Evolutionary conservation across 2,888 invertebrate species (phyloP), one percentile per base, ranked within the genome.

Genomic region (Dermolepida albohirtum): DNA sequence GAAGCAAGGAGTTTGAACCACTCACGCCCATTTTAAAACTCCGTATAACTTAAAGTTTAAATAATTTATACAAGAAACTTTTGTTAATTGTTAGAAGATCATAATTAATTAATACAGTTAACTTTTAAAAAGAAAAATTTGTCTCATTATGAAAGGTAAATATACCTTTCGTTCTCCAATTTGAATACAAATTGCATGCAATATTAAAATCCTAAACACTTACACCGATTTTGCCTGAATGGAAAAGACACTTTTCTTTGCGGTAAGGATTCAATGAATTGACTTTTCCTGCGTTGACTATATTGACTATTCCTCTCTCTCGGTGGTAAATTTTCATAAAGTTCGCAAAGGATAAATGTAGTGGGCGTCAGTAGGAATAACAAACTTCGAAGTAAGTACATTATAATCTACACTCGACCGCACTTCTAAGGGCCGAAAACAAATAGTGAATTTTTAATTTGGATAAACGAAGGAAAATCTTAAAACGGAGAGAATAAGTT

Each of bases 311-410:
- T 51, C 40, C 64, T 64, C 27, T 44, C 44, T 11, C 43, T 59
- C 12, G 44, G 44, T 17, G 64, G 64, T 10, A 52, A 64, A n/a
- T 41, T 51, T 43, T 44, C 59, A 1, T 59, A 51, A 64, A 43
- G n/a, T 40, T 64, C 41, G 43, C 64, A 64, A 10, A 14, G 52
- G 51, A 41, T 22, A 51, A 22, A 41, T 44, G 34, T 40, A 16
- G 49, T 27, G 5, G 17, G 39, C 11, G 14, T 29, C 14, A 44
- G 16, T 27, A 51, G 12, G 51, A 41, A 12, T 29, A 64, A 40
- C 27, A 51, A 51, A 52, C 41, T 41, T 52, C 49, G 64, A 29
- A 64, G 40, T 11, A 51, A 51, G n/a, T 51, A 40, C 64, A 64
- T 64, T 27, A 40, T 54, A 14, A 40, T 43, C 29, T 14, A 27